Base-by-base conservation (phyloP, 2,113 vertebrate species). In the Geothlypis trichas region DNA sequence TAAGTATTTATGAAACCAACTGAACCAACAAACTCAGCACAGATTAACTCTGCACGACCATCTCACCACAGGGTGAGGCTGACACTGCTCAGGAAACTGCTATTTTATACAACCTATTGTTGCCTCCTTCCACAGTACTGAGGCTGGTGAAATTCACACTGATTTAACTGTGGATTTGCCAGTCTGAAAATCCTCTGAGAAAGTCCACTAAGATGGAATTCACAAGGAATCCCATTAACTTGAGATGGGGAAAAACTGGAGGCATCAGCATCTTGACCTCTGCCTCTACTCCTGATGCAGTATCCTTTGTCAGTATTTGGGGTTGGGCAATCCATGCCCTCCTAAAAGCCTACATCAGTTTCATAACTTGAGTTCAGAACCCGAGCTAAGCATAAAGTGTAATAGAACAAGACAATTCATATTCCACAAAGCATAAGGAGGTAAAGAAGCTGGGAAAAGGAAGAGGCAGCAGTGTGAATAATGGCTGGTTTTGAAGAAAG, bases 381-480 rank as follows among this genome's bases (percentile, higher is more conserved):
- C 16, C 67, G 44, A 84, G 44, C 59, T 65, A 87, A 84, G 57
- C 12, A 37, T 13, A 41, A 68, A 55, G 81, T 41, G 7, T 12
- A 72, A 68, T 2, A 51, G 51, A 72, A 79, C 30, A 88, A 37
- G 35, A 49, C 17, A 85, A 90, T 15, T 58, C 15, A 13, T 28
- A 42, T 80, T 73, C 18, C 5, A 9, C 0, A 0, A 83, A 77
- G 46, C 9, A 10, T 11, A 69, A 66, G 41, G 27, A 84, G 65
- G 13, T 62, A 76, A 73, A 55, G 71, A 66, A 62, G 27, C 7
- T 44, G 49, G n/a, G 41, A 59, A 72, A 87, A 87, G 58, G n/a
- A 90, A 51, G 51, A 83, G 51, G 75, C 20, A 84, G 71, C 13
- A 66, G 15, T 7, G 13, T 8, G 22, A 55, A 9, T 22, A 52